A percentile compares a stretch with the other conserved stretches of the same genome.
Conservation (phyloP, 30 jellyfish, hydroid and myxozoan genomes). For the Chironex yamaguchii region DNA sequence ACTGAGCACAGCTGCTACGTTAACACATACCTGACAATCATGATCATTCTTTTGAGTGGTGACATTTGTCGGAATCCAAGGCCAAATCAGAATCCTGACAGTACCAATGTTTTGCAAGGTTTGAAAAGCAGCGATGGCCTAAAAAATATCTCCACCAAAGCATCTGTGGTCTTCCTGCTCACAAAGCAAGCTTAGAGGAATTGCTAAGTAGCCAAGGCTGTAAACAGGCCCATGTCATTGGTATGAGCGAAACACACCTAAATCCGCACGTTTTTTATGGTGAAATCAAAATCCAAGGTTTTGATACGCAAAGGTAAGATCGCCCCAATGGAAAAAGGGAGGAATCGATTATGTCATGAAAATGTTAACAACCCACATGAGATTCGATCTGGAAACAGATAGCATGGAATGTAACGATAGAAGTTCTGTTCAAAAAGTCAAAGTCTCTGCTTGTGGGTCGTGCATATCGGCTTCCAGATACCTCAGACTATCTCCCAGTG, state of each 20-base stretch:
- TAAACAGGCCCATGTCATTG: conserved; percentile 11
- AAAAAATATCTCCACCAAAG: conserved; percentile 48
- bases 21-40: conserved; percentile 36
- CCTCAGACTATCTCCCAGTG: conserved; percentile 8
- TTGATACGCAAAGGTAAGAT: conserved; percentile 53
- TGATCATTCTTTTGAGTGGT: conserved; percentile 28
- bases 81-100: conserved; percentile 37
- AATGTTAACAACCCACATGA: conserved; percentile 29
- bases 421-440: conserved; percentile 57
- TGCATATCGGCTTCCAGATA: conserved; percentile 57
- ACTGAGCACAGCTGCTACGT: conserved; percentile 48
- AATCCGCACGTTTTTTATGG: conserved; percentile 32
- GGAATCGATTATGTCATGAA: conserved; percentile 40
- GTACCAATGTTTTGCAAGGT: conserved; percentile 46
- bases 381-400: conserved; percentile 49
- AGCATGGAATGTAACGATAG: conserved; percentile 30
- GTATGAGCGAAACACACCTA: conserved; percentile 51
- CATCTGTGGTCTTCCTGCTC: conserved; percentile 52
- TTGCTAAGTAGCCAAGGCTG: conserved; percentile 55
- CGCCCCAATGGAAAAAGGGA: conserved; percentile 47
- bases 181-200: conserved; percentile 64
- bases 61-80: conserved; percentile 57
- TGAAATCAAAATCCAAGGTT: conserved; percentile 51
- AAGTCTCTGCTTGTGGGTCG: conserved; percentile 52
- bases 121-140: conserved; percentile 53